phyloP scores from a whole-genome alignment of 2,888 invertebrate genomes.

The Boloria selene region DNA sequence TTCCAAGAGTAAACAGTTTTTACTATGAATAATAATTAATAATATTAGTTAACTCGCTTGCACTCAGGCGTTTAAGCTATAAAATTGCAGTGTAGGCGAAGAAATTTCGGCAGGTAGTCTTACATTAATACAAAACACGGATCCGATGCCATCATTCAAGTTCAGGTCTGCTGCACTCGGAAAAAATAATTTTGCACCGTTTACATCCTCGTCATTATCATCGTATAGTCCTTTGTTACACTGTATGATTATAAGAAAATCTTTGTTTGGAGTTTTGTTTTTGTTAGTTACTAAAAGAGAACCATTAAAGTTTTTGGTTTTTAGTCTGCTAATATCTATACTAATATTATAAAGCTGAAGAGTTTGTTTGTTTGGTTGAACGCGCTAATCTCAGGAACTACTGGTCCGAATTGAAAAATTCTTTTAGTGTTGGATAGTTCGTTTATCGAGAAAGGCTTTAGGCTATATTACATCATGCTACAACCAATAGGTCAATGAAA shows the following conservation, averaged over 20 bases:
- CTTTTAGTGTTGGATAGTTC: no score
- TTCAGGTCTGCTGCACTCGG: constrained; percentile 50
- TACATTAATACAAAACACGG: constrained; percentile 58
- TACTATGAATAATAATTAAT: not conserved
- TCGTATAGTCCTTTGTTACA: constrained; percentile 26
- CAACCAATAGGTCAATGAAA: no score
- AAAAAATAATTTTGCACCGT: constrained; percentile 28
- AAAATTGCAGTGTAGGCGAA: constrained; percentile 61
- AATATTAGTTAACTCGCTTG: constrained; percentile 39
- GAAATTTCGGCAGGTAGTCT: constrained; percentile 76
- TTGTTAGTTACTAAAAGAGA: not conserved
- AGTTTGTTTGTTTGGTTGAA: no score
- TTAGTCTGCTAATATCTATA: no score
- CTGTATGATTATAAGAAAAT: constrained; percentile 11
- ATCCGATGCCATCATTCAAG: constrained; percentile 57
- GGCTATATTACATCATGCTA: no score
- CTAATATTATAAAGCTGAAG: no score
- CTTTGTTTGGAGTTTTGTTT: not conserved
- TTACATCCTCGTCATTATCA: constrained; percentile 21
- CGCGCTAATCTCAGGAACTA: no score
- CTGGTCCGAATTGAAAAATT: no score
- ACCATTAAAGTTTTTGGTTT: no score
- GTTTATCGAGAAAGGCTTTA: no score
- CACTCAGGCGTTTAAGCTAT: constrained; percentile 38
- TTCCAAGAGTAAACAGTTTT: no score